Conservation (phyloP, 2,888 invertebrate genomes). For the Teleogryllus oceanicus region DNA sequence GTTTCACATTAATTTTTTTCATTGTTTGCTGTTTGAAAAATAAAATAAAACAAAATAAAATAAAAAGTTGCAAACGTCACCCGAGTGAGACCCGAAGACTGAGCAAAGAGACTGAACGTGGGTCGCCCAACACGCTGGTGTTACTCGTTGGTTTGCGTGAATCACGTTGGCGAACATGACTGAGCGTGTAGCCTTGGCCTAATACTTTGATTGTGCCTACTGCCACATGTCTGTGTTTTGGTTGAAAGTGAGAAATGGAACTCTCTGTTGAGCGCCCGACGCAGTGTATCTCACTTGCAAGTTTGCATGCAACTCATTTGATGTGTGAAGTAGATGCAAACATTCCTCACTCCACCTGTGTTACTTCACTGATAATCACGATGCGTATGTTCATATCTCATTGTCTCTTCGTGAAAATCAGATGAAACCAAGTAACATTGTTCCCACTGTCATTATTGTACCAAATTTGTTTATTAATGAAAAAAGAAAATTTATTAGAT, state of each 20-base stretch:
- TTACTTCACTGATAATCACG: conserved; percentile 18
- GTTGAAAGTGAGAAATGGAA: conserved; percentile 4
- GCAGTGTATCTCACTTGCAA: conserved; percentile 18
- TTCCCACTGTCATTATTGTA: conserved; percentile 7
- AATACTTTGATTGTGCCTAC: conserved; percentile 18
- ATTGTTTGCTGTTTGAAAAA: no score
- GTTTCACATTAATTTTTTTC: no score
- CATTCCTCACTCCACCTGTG: not conserved
- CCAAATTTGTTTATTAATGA: conserved; percentile 18
- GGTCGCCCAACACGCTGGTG: not conserved
- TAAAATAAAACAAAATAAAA: no score
- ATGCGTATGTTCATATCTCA: not conserved
- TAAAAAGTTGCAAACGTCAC: no score
- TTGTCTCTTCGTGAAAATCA: not conserved
- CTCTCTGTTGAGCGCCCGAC: not conserved
- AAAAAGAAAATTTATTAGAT: not conserved
- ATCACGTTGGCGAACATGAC: not conserved
- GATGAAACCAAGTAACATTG: conserved; percentile 10
- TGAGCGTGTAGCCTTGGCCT: not conserved
- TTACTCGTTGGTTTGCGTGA: not conserved
- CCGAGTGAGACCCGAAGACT: not conserved
- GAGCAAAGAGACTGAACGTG: not conserved
- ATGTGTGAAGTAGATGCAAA: not conserved
- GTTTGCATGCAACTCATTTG: not conserved
- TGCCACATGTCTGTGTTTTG: conserved; percentile 12